Evolutionary conservation across 2,797 vertebrate species (phyloP), one percentile per base, ranked within the genome.

Genomic region (Tadarida brasiliensis): DNA sequence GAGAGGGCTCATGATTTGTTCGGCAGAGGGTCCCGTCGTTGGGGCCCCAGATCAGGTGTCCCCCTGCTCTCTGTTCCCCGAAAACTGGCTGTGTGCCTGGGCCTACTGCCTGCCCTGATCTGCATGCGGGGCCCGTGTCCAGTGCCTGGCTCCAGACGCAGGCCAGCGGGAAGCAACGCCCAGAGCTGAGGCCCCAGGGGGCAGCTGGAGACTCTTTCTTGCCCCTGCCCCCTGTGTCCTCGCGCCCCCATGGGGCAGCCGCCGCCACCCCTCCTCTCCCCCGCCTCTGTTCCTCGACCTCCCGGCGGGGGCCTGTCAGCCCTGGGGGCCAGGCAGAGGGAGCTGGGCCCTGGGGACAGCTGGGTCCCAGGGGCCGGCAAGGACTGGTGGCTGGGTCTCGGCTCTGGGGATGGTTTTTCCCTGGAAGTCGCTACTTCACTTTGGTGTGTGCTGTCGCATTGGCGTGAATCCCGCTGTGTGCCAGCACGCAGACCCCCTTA

Each of bases 311-410:
- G 1, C 57, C n/a, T 12, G 0, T 33, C 16, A 2, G 20, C 17
- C 35, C 59, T 10, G 20, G 4, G 15, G 10, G 39, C 4, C 0
- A 30, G 8, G 44, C 11, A 0, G 2, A 33, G 35, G 71, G 51
- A 39, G 28, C 39, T 4, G 2, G 39, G 67, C 39, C 10, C n/a
- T 39, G 12, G 35, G 61, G 35, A 35, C 3, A 9, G 47, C 76
- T 0, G 0, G 19, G 20, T 22, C 24, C 65, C 12, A 5, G 14
- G 54, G 5, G 22, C 7, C n/a, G 39, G 3, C 0, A 1, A 33
- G 57, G n/a, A 16, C 7, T 3, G 33, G 26, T 7, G 7, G 61
- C 44, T 3, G 20, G 33, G 47, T 49, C 54, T 56, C 1, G 0
- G 70, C 35, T 20, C 39, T 44, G 39, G 39, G 39, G 39, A 44